Evolutionary conservation across 2,888 invertebrate genomes (phyloP), one percentile per base, ranked within the genome.

Genomic region (Clivina fossor): DNA sequence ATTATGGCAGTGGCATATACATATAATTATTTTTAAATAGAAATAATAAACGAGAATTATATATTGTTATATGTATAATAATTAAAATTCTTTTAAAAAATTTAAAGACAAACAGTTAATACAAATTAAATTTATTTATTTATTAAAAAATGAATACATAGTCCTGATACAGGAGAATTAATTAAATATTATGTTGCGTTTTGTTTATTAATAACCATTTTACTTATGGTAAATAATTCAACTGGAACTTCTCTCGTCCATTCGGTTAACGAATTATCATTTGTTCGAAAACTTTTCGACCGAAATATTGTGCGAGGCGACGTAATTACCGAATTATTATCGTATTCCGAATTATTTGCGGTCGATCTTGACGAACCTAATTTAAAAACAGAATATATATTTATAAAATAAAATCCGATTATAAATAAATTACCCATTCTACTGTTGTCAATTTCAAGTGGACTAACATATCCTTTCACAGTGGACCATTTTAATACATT

Each of bases 401-500:
- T n/a, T 30, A 3, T 2, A 30, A 1, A 2, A 15, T 37, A 15
- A 4, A 37, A 16, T 15, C 37, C 11, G 11, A 11, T 32, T 32
- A 3, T 33, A n/a, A 15, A 5, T 16, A 4, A 26, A 8, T 30
- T 30, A 48, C 48, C 33, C 11, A 18, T 11, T 11, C 22, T 30
- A 5, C 22, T 20, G 35, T 48, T 18, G 3, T 26, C 38, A 50
- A 19, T 50, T 18, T 50, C 50, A 13, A 33, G 13, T 20, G 51
- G 33, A 4, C 33, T 24, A 1, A 55, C 32, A n/a, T 24, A 30
- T 3, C 47, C 55, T 11, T 70, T 74, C 1, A 71, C 74, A 41
- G 69, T 35, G 4, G 72, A 72, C 74, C 74, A 74, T 50, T 62
- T 71, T 15, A 74, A 56, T 1, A 73, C 73, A 56, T 74, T 74